Base-by-base conservation (phyloP, 2,113 vertebrate species). In the Caracal caracal region DNA sequence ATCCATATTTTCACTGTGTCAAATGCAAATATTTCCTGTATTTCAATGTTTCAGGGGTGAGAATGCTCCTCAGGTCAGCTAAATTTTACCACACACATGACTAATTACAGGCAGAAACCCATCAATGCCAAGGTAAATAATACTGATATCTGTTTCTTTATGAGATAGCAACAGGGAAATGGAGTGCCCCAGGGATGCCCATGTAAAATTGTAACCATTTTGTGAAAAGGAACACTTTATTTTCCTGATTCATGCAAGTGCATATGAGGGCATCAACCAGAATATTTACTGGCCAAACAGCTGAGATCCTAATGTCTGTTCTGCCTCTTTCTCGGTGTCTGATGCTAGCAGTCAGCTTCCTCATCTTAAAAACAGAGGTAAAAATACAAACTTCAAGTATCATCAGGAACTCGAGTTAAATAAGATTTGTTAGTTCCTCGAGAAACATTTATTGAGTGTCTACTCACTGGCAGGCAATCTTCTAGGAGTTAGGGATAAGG, bases 1-100 rank as follows among this genome's bases (percentile, higher is more conserved):
- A 88, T 63, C 4, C 2, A 20, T 20, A 73, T 95, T 73, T 88
- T 73, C 20, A 85, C 5, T 40, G 16, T 66, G 33, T 90, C 35
- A 76, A 88, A 63, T 81, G 22, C 11, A 90, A 90, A 93, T 63
- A 9, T 90, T 84, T 97, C n/a, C 24, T 70, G 8, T 40, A 37
- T 75, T 87, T 88, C 73, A 13, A 88, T 65, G 9, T 40, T 90
- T 93, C 53, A 79, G 22, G 10, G 4, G 2, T 70, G 66, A 92
- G 35, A 88, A 76, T 33, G 1, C 7, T 79, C 6, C n/a, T 89
- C 2, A 3, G 63, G 22, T 71, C 35, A 88, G 49, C 20, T 70
- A 40, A 47, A 61, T 83, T 93, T 91, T 93, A 35, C 56, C 37
- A 80, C 24, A 80, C n/a, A 10, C 16, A 22, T 30, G 22, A 5